Conservation (phyloP, 2,113 vertebrate species). For the Montifringilla adamsi region DNA sequence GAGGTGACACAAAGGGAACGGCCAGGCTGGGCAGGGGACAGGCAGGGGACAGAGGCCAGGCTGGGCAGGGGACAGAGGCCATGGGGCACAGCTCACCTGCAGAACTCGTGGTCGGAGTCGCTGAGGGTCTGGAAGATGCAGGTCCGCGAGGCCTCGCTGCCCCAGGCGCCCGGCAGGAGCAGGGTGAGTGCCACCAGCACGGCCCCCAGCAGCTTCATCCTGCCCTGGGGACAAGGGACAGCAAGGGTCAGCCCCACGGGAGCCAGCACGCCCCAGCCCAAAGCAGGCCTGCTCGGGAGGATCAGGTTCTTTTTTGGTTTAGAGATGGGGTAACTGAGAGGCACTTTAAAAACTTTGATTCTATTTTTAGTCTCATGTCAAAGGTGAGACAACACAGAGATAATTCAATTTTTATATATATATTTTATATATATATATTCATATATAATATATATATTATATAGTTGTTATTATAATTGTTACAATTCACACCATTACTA, state of each 20-base stretch:
- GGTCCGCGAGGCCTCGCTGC: too few species aligned
- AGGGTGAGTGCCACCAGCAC: too few species aligned
- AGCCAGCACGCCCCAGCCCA: background rate
- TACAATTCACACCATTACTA: background rate
- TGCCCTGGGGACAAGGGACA: background rate
- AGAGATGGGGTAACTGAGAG: background rate
- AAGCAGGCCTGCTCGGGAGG: fast-evolving
- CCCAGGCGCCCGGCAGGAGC: too few species aligned
- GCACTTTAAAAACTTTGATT: background rate
- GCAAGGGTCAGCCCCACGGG: background rate
- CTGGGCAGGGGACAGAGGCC: too few species aligned
- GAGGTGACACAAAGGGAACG: background rate
- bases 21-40: background rate
- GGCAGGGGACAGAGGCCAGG: background rate
- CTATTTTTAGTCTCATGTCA: background rate
- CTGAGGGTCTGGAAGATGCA: too few species aligned
- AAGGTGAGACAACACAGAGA: background rate
- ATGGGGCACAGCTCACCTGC: too few species aligned
- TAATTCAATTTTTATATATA: background rate
- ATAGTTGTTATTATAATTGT: too few species aligned
- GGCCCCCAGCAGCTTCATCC: too few species aligned
- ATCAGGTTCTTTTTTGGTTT: too few species aligned
- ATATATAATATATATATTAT: too few species aligned
- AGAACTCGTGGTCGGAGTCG: too few species aligned
- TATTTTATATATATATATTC: too few species aligned